Evolutionary conservation across 2,797 vertebrate species (phyloP).

Genomic region (Paratrypauchen microcephalus): DNA sequence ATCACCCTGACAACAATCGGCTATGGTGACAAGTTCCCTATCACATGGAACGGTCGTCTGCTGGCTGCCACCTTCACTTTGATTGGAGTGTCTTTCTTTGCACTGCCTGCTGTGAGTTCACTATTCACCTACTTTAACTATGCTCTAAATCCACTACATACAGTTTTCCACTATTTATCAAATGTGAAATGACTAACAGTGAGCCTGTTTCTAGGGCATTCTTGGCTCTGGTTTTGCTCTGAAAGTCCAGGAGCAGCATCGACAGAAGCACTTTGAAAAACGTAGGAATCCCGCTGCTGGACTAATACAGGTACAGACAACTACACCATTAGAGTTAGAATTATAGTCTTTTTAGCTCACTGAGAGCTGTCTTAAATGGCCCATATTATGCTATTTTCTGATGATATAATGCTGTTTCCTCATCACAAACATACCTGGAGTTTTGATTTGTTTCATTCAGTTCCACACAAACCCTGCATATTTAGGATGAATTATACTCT

Average conservation of each 20-base stretch:
- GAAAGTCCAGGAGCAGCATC: slow-evolving; percentile 97
- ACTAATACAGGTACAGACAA: slow-evolving; percentile 86
- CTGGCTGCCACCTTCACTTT: slow-evolving; percentile 93
- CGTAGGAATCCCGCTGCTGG: slow-evolving; percentile 93
- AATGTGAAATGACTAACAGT: not conserved
- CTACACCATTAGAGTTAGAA: no score
- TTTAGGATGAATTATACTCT: no score
- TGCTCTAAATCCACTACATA: not conserved
- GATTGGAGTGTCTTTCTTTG: slow-evolving; percentile 96
- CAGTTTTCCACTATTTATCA: not conserved
- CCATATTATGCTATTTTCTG: no score
- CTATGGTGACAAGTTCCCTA: slow-evolving; percentile 94
- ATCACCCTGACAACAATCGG: slow-evolving; percentile 97
- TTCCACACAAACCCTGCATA: no score
- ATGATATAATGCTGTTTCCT: no score
- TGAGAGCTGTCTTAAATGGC: not conserved
- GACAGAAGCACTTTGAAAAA: slow-evolving; percentile 99
- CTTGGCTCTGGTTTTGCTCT: slow-evolving; percentile 96
- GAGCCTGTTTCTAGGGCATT: slow-evolving; percentile 82
- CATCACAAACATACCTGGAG: no score
- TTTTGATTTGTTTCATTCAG: no score
- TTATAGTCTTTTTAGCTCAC: not conserved
- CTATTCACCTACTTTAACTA: not conserved
- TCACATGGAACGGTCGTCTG: slow-evolving; percentile 95
- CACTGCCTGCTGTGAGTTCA: slow-evolving; percentile 89